Conservation (phyloP, 2,797 vertebrate genomes). For the Ambastaia sidthimunki region DNA sequence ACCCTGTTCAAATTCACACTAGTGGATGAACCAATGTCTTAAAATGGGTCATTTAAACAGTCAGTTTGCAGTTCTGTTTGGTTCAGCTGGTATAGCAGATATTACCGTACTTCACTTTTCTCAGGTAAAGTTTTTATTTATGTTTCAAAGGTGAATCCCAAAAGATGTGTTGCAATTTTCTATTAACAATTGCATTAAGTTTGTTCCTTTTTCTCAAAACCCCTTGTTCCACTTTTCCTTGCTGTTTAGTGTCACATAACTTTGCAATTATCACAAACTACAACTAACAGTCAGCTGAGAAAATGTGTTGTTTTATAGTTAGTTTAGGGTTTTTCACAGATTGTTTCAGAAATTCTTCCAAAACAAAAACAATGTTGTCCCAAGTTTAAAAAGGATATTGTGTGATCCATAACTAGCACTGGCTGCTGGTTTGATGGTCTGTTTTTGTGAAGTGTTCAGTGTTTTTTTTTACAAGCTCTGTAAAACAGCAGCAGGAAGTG, state of each 20-base stretch:
- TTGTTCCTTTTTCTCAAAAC: neutral
- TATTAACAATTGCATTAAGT: neutral
- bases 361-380: conserved; percentile 14
- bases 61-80: neutral
- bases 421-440: conserved; percentile 34
- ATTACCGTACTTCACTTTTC: neutral
- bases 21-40: neutral
- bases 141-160: no score
- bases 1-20: neutral
- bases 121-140: neutral
- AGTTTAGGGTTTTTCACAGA: neutral
- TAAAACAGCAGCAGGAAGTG: conserved; percentile 55
- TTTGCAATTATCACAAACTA: neutral
- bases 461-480: conserved; percentile 58
- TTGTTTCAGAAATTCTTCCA: neutral
- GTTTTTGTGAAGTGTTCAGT: neutral
- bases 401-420: conserved; percentile 12
- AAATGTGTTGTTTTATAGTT: conserved; percentile 2
- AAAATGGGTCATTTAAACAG: neutral
- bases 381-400: conserved; percentile 6
- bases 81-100: neutral
- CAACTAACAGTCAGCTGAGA: neutral
- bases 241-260: neutral
- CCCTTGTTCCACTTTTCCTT: neutral
- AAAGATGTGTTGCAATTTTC: no score